Evolutionary conservation across 2,797 vertebrate species (phyloP), one percentile per base, ranked within the genome.

Genomic region (Molothrus aeneus): DNA sequence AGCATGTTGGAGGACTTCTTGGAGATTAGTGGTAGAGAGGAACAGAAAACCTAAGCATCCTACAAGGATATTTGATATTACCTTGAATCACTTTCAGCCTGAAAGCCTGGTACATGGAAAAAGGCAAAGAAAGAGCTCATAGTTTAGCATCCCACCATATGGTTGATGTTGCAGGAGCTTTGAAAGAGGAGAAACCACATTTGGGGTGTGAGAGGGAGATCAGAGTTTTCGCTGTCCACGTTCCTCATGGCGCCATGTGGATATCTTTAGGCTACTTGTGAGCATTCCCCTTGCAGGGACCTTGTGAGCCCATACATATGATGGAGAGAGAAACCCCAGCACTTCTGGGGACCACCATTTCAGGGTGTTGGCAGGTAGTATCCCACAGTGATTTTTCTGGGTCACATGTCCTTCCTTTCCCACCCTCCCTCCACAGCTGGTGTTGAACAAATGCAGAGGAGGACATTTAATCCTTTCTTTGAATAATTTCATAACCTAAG

Each of bases 401-500:
- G 81, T 91, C 24, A 31, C 64, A 34, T 7, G 6, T 88, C 59
- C 68, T 92, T 92, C 75, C 59, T 69, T 92, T 92, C 85, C 93
- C 88, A 83, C 61, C 80, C 72, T 95, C 60, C n/a, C 40, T 87
- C 40, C 91, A 92, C 93, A 93, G 82, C 90, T 92, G 89, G 87
- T 65, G 87, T 79, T 88, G 79, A 92, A 83, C 1, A 5, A 81
- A 96, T 19, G 32, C 82, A 81, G 93, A 78, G 80, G 59, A 96
- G 72, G 82, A 90, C 3, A 13, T 81, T 74, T 94, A 93, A 93
- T 95, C 90, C 82, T 80, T 91, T 78, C 42, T 63, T 92, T 69
- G 80, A 92, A 68, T 69, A 54, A 88, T 91, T 91, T 95, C 82
- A 75, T 91, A 92, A 91, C 86, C 69, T 51, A 78, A 94, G 87